Evolutionary conservation across 2,888 invertebrate species (phyloP).

Genomic region (Unio delphinus): DNA sequence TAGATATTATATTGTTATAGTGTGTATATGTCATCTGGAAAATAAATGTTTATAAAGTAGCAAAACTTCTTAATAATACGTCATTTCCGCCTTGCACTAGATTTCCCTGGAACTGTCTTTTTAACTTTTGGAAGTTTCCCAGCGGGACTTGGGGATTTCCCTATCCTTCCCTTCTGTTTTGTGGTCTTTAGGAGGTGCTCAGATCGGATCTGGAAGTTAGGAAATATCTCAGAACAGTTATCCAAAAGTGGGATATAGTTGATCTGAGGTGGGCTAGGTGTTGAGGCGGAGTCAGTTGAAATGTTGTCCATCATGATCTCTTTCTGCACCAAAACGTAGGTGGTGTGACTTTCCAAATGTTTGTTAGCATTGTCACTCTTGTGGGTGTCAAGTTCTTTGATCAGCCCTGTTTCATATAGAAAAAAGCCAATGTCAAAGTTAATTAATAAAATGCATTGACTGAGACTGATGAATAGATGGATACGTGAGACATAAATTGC

Average conservation of each 20-base stretch:
- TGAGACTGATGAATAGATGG: too few species aligned
- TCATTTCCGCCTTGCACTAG: slow-evolving; percentile 21
- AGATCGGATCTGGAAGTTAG: slow-evolving; percentile 62
- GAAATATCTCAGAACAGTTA: slow-evolving; percentile 61
- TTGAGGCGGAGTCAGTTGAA: slow-evolving; percentile 26
- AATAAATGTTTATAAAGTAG: too few species aligned
- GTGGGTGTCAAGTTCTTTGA: slow-evolving; percentile 68
- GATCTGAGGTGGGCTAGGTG: slow-evolving; percentile 46
- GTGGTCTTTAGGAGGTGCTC: slow-evolving; percentile 49
- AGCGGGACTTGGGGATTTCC: slow-evolving; percentile 66
- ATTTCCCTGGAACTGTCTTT: slow-evolving; percentile 18
- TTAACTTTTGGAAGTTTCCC: slow-evolving; percentile 43
- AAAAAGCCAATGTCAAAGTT: slow-evolving; percentile 3
- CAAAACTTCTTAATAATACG: background rate
- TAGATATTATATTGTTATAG: too few species aligned
- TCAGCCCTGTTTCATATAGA: slow-evolving; percentile 52
- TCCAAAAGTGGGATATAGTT: slow-evolving; percentile 66
- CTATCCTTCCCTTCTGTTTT: slow-evolving; percentile 43
- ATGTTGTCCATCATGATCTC: slow-evolving; percentile 43
- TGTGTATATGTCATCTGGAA: too few species aligned
- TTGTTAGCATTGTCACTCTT: slow-evolving; percentile 66
- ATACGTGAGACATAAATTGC: too few species aligned
- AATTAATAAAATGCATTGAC: background rate
- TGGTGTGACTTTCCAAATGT: slow-evolving; percentile 64
- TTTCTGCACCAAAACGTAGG: slow-evolving; percentile 68